Conservation (phyloP, 2,113 vertebrate genomes). For the Tenebrosternarchus preto region DNA sequence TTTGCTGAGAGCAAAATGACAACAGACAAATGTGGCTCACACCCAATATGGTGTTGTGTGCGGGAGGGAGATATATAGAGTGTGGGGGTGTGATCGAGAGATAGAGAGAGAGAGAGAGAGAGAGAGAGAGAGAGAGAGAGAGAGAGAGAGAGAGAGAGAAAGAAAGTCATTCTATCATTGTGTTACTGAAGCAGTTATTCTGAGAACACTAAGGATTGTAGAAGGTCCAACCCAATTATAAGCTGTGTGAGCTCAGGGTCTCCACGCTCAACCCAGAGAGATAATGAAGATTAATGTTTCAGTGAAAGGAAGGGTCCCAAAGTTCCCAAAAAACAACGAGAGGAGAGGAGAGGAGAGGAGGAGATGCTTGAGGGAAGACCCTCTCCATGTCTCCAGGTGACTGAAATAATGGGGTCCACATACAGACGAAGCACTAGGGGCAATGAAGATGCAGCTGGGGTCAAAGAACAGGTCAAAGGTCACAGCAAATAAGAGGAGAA, state of each 20-base stretch:
- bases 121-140: constrained; percentile 34
- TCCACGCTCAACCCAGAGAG: constrained; percentile 32
- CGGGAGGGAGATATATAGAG: constrained; percentile 3
- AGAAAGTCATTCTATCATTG: constrained; percentile 57
- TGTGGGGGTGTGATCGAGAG: constrained; percentile 32
- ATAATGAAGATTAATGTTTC: constrained; percentile 63
- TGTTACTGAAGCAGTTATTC: constrained; percentile 57
- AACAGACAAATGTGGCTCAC: constrained; percentile 66
- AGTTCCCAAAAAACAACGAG: constrained; percentile 31
- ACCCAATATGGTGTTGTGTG: constrained; percentile 43
- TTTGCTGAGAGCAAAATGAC: constrained; percentile 57
- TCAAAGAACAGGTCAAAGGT: constrained; percentile 48
- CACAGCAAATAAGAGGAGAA: neutral
- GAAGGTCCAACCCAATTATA: constrained; percentile 62
- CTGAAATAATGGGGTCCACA: neutral
- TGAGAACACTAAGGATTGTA: constrained; percentile 47
- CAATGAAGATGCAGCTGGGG: constrained; percentile 10
- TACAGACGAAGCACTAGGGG: neutral
- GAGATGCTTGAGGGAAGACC: neutral
- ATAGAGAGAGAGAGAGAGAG: constrained; percentile 35
- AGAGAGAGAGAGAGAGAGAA: constrained; percentile 22
- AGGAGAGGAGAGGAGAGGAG: constrained; percentile 6
- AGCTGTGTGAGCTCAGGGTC: constrained; percentile 39
- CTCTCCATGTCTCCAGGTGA: constrained; percentile 5
- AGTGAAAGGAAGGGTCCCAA: constrained; percentile 54